Conservation (phyloP, 64 coral and sea anemone genomes). For the Anthopleura sola region DNA sequence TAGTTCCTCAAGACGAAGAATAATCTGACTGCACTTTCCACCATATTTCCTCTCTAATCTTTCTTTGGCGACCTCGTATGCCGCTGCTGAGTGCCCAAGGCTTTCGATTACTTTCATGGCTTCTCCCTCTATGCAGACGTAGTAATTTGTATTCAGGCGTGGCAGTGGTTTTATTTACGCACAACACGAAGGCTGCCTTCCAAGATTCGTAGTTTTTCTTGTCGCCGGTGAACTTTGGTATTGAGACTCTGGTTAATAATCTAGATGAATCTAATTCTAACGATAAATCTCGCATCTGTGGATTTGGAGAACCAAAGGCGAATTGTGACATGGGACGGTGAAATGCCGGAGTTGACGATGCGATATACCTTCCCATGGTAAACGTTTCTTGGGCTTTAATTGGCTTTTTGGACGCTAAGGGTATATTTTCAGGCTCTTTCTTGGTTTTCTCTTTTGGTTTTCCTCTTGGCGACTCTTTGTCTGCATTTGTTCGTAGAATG, state of each 20-base stretch:
- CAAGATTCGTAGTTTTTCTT: slow-evolving; percentile 6
- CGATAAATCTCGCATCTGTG: too few relatives aligned
- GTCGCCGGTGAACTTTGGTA: slow-evolving; percentile 8
- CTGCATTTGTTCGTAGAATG: too few relatives aligned
- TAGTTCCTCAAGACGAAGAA: background rate
- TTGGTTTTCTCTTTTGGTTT: too few relatives aligned
- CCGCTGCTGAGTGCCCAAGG: slow-evolving; percentile 35
- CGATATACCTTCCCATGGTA: too few relatives aligned
- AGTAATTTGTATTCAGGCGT: slow-evolving; percentile 46
- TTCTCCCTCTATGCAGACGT: slow-evolving; percentile 36
- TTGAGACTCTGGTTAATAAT: background rate
- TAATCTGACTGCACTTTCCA: slow-evolving; percentile 22
- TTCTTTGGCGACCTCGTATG: slow-evolving; percentile 23
- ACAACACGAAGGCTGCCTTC: slow-evolving; percentile 12
- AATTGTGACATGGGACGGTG: too few relatives aligned
- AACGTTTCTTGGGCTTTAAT: too few relatives aligned
- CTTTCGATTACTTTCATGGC: slow-evolving; percentile 36
- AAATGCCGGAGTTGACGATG: too few relatives aligned
- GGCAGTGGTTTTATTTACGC: background rate
- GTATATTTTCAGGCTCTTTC: too few relatives aligned
- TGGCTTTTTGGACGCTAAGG: too few relatives aligned
- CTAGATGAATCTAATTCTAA: background rate
- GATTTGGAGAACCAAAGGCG: too few relatives aligned
- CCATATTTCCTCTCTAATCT: slow-evolving; percentile 44
- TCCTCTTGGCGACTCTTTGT: too few relatives aligned